Conservation (phyloP, 1,140 invertebrate genomes). For the Ips nitidus region DNA sequence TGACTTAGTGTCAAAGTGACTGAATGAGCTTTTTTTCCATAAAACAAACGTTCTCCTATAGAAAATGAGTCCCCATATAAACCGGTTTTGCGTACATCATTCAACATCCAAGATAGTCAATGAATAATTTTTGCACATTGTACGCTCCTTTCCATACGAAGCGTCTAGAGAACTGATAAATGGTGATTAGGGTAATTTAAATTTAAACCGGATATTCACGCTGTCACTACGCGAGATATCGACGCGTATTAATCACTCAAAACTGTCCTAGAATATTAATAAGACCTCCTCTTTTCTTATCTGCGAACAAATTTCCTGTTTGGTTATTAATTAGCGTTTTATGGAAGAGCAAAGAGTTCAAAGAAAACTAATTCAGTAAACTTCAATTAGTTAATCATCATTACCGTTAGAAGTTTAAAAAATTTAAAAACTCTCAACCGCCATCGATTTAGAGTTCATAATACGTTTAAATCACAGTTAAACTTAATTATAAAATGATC, state of each 20-base stretch:
- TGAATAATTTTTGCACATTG: constrained; percentile 15
- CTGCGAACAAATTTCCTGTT: background rate
- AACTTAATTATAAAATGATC: too few relatives aligned
- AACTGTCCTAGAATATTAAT: constrained; percentile 16
- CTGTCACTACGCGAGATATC: constrained; percentile 4
- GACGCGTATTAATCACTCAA: constrained; percentile 12
- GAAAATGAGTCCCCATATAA: too few relatives aligned
- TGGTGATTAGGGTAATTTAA: constrained; percentile 10
- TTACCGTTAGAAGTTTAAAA: too few relatives aligned
- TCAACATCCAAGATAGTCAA: background rate
- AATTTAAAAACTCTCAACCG: background rate
- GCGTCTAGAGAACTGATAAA: constrained; percentile 7
- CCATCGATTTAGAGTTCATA: background rate
- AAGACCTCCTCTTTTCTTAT: background rate
- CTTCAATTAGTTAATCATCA: too few relatives aligned
- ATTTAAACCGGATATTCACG: constrained; percentile 18
- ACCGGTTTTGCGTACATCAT: too few relatives aligned
- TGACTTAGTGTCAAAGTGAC: too few relatives aligned
- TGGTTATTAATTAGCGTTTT: constrained; percentile 3
- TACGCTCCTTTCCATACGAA: constrained; percentile 2
- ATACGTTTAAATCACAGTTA: too few relatives aligned
- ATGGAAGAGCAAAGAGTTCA: background rate
- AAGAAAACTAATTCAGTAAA: background rate
- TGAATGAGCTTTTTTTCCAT: too few relatives aligned
- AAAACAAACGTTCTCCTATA: too few relatives aligned